Evolutionary conservation across 2,888 invertebrate genomes (phyloP).

Genomic region (Cheilosia pagana): DNA sequence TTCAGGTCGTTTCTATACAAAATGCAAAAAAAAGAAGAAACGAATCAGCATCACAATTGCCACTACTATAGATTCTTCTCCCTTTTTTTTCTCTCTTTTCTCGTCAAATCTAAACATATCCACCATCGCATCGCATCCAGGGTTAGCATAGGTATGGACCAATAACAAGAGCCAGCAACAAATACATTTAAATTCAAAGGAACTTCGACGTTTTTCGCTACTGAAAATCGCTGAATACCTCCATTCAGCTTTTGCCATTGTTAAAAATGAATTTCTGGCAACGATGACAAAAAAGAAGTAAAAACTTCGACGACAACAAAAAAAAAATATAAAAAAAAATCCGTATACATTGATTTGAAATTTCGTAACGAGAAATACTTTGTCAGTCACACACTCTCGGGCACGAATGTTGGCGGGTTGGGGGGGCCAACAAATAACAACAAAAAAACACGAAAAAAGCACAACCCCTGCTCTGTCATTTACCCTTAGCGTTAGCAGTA

Average conservation of each 20-base stretch:
- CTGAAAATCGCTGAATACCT: conserved; percentile 60
- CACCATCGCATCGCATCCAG: conserved; percentile 11
- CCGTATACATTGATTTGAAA: conserved; percentile 69
- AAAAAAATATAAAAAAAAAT: conserved; percentile 28
- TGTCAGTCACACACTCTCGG: conserved; percentile 62
- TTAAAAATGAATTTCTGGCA: conserved; percentile 71
- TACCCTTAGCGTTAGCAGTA: conserved; percentile 32
- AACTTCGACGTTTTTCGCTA: conserved; percentile 55
- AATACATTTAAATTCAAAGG: conserved; percentile 69
- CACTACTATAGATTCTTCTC: conserved; percentile 35
- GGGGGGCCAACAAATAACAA: conserved; percentile 8
- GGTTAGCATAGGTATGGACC: neutral
- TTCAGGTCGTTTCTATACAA: conserved; percentile 25
- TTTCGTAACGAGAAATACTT: conserved; percentile 65
- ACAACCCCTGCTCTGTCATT: conserved; percentile 34
- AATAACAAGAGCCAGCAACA: conserved; percentile 46
- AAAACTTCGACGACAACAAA: conserved; percentile 36
- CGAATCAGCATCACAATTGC: conserved; percentile 26
- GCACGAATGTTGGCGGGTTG: conserved; percentile 39
- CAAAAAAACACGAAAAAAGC: conserved; percentile 1
- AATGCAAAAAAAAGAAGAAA: conserved; percentile 1
- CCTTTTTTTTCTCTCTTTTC: neutral
- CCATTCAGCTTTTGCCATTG: conserved; percentile 67
- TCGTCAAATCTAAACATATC: conserved; percentile 8
- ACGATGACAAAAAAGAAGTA: conserved; percentile 59